Percentiles rank a stretch among this genome's conserved stretches.
These are phyloP conservation scores for Cremastinae sp. DNA, from an alignment of 2,888 invertebrate species.

Conservation along the genomic window DNA sequence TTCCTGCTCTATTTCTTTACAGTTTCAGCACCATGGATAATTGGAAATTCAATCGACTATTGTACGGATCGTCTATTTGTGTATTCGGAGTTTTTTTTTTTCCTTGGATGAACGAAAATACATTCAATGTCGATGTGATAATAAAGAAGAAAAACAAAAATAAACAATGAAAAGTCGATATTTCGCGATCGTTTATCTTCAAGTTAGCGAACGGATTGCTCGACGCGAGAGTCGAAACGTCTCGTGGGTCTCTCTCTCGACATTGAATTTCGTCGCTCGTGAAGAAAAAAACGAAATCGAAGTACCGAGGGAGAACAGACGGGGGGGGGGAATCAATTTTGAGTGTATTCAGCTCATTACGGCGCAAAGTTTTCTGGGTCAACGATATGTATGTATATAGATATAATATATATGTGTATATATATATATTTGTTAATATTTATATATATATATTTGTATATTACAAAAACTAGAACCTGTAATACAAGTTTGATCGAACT, in stretches of 20 bases:
- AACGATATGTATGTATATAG: conserved; percentile 25
- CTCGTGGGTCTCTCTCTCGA: too few relatives aligned
- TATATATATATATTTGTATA: conserved; percentile 24
- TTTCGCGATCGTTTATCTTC: neutral
- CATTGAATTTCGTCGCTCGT: neutral
- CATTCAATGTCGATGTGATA: neutral
- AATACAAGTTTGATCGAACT: conserved; percentile 49
- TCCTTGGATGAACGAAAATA: conserved; percentile 24
- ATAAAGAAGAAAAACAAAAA: neutral
- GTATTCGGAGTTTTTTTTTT: conserved; percentile 7
- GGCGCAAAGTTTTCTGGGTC: conserved; percentile 59
- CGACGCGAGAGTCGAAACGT: too few relatives aligned
- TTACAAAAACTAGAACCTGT: conserved; percentile 48
- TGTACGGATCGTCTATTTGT: conserved; percentile 19
- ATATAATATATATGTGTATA: conserved; percentile 8
- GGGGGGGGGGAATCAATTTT: conserved; percentile 37
- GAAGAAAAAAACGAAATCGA: neutral
- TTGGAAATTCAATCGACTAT: conserved; percentile 35
- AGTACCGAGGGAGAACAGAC: neutral
- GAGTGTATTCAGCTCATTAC: conserved; percentile 52
- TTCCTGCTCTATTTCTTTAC: conserved; percentile 19
- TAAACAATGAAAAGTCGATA: neutral
- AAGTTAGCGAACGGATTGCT: too few relatives aligned
- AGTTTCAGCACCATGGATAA: conserved; percentile 57
- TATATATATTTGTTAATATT: conserved; percentile 10